A percentile compares a stretch with the other conserved stretches of the same genome.
phyloP scores from a whole-genome alignment of 2,797 vertebrate genomes.

The Lepus townsendii region DNA sequence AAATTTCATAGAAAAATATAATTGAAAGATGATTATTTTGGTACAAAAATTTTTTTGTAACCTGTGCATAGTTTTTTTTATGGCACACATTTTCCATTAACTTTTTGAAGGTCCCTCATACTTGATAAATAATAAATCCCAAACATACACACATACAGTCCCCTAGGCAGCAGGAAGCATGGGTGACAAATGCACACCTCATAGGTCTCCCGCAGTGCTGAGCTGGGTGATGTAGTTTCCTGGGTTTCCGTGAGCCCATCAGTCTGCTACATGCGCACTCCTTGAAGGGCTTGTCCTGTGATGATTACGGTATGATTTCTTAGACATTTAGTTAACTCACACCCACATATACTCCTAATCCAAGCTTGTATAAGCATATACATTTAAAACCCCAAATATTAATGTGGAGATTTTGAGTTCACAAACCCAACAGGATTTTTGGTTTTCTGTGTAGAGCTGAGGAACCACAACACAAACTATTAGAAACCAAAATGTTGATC shows the following conservation, averaged over 20 bases:
- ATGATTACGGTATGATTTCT: neutral
- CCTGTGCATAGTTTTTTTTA: too few relatives aligned
- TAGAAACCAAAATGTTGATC: neutral
- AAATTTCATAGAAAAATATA: too few relatives aligned
- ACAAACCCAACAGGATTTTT: neutral
- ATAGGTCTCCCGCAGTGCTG: neutral
- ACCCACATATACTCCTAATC: neutral
- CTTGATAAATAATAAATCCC: neutral
- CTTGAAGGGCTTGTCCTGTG: neutral
- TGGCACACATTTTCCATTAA: too few relatives aligned
- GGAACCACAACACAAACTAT: neutral
- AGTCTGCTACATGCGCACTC: neutral
- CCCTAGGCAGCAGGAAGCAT: neutral
- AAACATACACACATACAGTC: neutral
- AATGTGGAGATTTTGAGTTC: conserved; percentile 6
- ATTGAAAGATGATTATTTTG: too few relatives aligned
- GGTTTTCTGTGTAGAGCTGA: neutral
- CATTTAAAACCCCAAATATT: conserved; percentile 4
- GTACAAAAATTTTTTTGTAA: too few relatives aligned
- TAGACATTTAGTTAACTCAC: neutral
- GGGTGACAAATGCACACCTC: neutral
- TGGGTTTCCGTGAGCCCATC: neutral
- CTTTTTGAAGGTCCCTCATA: too few relatives aligned
- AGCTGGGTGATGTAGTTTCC: neutral
- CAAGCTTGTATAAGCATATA: neutral